Percentiles rank a stretch among this genome's conserved stretches.
Evolutionary conservation across 2,797 vertebrate genomes (phyloP).

Genomic region (Eulemur mongoz): DNA sequence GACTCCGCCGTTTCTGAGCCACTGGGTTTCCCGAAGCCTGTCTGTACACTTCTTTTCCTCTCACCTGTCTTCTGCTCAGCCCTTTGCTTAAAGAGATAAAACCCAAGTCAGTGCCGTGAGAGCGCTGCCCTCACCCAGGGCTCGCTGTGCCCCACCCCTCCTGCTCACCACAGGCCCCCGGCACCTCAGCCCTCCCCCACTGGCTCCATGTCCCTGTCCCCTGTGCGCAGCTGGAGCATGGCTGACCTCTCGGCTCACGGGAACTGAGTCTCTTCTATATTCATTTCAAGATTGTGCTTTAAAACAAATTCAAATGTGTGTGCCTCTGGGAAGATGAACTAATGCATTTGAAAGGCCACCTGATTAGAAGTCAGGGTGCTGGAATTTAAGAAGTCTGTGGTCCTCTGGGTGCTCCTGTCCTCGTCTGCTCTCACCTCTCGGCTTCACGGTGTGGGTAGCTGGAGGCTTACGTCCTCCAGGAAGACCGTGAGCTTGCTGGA

Average conservation of each 20-base stretch:
- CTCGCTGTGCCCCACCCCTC: background rate
- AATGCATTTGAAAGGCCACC: background rate
- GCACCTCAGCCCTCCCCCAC: background rate
- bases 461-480: background rate
- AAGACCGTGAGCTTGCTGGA: background rate
- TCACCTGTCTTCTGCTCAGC: background rate
- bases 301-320: no score
- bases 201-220: background rate
- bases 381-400: background rate
- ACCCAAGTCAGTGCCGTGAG: background rate
- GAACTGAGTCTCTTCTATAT: background rate
- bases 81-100: background rate
- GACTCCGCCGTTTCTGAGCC: no score
- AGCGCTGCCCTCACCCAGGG: background rate
- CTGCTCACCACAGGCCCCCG: background rate
- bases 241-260: background rate
- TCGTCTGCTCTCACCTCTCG: background rate
- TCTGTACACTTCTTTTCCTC: background rate
- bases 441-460: background rate
- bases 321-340: background rate
- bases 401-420: background rate
- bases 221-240: no score
- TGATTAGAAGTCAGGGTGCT: background rate
- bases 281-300: background rate
- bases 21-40: background rate